Percentiles rank a stretch among this genome's conserved stretches.
These are phyloP conservation scores for Phalacrocorax brasilianus DNA, from an alignment of 2,113 vertebrate species.

Conservation along the genomic window DNA sequence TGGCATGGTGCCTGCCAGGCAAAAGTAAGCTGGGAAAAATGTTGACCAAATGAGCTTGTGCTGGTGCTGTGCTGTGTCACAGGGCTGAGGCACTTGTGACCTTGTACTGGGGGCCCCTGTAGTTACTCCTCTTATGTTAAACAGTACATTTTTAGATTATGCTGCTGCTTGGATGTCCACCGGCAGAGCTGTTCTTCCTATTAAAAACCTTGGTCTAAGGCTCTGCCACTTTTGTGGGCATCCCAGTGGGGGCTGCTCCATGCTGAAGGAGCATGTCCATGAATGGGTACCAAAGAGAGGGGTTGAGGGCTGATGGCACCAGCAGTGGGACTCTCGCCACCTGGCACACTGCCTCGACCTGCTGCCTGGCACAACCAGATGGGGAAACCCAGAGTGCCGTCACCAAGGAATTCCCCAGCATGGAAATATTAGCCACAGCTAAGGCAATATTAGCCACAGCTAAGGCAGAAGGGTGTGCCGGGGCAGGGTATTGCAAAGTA, in stretches of 20 bases:
- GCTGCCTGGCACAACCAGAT: accelerated
- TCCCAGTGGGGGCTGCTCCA: neutral
- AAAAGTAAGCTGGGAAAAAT: neutral
- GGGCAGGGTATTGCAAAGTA: neutral
- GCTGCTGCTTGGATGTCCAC: neutral
- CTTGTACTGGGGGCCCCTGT: neutral
- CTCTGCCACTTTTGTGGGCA: neutral
- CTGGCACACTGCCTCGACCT: neutral
- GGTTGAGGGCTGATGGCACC: neutral
- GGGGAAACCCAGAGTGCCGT: neutral
- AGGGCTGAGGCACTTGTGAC: neutral
- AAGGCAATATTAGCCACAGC: neutral
- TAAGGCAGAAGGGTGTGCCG: neutral
- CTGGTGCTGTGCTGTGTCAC: neutral
- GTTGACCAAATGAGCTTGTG: neutral
- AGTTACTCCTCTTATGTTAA: neutral
- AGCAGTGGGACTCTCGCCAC: neutral
- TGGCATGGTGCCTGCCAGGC: neutral
- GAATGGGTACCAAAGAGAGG: neutral
- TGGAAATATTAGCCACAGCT: neutral
- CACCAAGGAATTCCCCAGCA: neutral
- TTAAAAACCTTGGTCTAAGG: neutral
- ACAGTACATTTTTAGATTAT: neutral
- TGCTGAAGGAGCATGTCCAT: neutral
- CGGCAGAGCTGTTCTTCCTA: neutral